Evolutionary conservation across 2,888 invertebrate genomes (phyloP).

Genomic region (Molorchus minor): DNA sequence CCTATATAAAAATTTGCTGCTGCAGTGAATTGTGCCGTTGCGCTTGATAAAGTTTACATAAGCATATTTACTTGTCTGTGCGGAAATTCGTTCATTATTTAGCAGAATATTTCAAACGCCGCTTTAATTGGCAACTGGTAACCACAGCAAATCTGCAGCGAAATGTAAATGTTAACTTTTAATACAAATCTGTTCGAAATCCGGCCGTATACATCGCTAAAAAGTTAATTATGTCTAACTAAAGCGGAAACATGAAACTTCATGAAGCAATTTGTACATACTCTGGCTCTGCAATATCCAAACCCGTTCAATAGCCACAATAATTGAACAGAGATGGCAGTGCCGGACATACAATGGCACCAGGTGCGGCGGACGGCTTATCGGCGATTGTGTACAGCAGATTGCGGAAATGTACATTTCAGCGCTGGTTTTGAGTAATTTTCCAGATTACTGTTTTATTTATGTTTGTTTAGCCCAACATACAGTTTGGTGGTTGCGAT

Average conservation of each 20-base stretch:
- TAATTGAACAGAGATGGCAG: constrained; percentile 42
- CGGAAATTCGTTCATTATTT: too few relatives aligned
- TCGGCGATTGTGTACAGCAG: constrained; percentile 8
- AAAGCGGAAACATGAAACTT: constrained; percentile 30
- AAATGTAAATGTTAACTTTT: constrained; percentile 1
- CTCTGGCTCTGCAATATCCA: constrained; percentile 40
- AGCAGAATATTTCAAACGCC: neutral
- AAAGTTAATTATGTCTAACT: constrained; percentile 31
- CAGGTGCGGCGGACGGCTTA: constrained; percentile 34
- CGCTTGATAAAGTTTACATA: too few relatives aligned
- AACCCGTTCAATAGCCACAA: constrained; percentile 36
- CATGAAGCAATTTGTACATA: constrained; percentile 36
- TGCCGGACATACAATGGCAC: constrained; percentile 36
- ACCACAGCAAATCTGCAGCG: too few relatives aligned
- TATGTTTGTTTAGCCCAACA: too few relatives aligned
- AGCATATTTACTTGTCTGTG: too few relatives aligned
- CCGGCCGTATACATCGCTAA: constrained; percentile 18
- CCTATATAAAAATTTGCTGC: too few relatives aligned
- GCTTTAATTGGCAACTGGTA: neutral
- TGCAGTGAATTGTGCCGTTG: too few relatives aligned
- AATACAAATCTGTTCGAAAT: neutral
- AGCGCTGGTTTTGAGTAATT: too few relatives aligned
- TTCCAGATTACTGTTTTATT: too few relatives aligned
- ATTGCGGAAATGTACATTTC: constrained; percentile 10
- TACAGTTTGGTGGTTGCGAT: too few relatives aligned